phyloP scores from a whole-genome alignment of 2,888 invertebrate genomes.

The Liposcelis brunnea region DNA sequence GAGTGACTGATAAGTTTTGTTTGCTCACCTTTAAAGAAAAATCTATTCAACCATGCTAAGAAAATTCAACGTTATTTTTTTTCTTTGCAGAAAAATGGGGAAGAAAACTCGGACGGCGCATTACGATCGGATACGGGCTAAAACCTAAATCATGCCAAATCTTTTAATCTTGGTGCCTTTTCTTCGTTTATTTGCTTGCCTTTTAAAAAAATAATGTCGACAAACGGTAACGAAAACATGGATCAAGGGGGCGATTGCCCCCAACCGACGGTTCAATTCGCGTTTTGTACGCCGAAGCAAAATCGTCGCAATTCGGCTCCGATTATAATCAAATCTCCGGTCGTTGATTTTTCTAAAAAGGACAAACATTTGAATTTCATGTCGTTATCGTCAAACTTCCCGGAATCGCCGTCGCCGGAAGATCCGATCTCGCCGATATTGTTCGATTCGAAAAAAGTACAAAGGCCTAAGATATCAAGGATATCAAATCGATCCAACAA shows the following conservation, averaged over 20 bases:
- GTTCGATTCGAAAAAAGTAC: not conserved
- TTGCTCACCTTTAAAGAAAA: too few species aligned
- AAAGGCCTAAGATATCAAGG: slow-evolving; percentile 1
- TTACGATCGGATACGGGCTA: too few species aligned
- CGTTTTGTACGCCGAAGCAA: slow-evolving; percentile 6
- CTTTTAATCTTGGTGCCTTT: too few species aligned
- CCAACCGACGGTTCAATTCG: not conserved
- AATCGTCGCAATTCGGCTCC: slow-evolving; percentile 4
- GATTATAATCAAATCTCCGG: slow-evolving; percentile 7
- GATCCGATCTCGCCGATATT: not conserved
- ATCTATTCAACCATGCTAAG: too few species aligned
- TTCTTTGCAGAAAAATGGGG: too few species aligned
- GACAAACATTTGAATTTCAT: slow-evolving; percentile 6
- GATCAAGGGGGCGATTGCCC: not conserved
- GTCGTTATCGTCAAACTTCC: slow-evolving; percentile 4
- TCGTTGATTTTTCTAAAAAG: slow-evolving; percentile 3
- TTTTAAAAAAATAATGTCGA: not conserved
- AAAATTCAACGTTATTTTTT: too few species aligned
- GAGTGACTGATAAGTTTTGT: too few species aligned
- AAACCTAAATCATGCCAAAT: too few species aligned
- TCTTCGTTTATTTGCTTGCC: too few species aligned
- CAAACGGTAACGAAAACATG: not conserved
- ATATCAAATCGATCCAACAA: slow-evolving; percentile 3
- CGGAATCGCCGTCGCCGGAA: slow-evolving; percentile 5
- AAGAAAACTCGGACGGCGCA: too few species aligned